Percentiles rank a stretch among this genome's conserved stretches.
Conservation (phyloP, 2,113 vertebrate genomes). For the Clarias gariepinus region DNA sequence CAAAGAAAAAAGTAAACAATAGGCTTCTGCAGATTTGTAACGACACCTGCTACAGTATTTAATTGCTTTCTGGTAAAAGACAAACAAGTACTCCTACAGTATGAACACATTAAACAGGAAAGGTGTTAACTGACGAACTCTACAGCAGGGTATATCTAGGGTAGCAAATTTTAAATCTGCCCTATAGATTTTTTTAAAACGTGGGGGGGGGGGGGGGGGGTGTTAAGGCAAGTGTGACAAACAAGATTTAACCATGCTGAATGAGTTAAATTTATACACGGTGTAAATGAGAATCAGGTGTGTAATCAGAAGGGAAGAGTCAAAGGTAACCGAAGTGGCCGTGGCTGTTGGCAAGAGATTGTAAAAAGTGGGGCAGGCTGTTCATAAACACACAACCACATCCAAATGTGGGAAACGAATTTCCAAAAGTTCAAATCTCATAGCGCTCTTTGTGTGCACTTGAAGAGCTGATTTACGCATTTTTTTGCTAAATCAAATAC, state of each 20-base stretch:
- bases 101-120: background rate
- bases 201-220: too few species aligned
- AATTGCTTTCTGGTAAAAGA: background rate
- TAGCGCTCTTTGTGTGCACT: background rate
- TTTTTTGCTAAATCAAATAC: background rate
- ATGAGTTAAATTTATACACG: background rate
- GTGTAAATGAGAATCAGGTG: background rate
- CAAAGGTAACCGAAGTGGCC: background rate
- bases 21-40: background rate
- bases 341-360: background rate
- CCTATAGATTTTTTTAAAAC: background rate
- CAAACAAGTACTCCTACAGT: background rate
- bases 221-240: background rate
- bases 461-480: background rate
- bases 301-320: background rate
- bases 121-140: background rate
- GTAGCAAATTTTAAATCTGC: background rate
- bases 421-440: background rate
- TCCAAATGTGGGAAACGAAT: background rate
- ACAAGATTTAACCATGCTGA: background rate
- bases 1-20: background rate
- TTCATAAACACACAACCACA: background rate
- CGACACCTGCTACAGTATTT: background rate
- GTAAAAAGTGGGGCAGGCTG: background rate
- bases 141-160: background rate